These are phyloP conservation scores for Tragulus kanchil DNA, from an alignment of 2,113 vertebrate species.

Conservation along the genomic window DNA sequence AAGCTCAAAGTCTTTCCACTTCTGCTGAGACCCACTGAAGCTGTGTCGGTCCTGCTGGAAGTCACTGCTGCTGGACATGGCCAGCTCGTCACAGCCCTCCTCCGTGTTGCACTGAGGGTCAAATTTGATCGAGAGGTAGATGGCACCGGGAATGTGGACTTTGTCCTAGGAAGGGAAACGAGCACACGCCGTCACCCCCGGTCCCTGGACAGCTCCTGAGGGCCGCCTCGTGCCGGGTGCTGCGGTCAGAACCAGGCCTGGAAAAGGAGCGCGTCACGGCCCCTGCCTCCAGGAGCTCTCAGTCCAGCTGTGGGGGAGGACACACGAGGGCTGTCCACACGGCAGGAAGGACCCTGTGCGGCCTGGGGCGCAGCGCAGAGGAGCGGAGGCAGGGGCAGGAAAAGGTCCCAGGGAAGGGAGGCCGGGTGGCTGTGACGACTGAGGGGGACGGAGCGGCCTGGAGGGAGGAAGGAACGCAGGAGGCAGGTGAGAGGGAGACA, in stretches of 20 bases:
- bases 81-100: constrained; percentile 97
- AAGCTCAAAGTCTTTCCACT: constrained; percentile 97
- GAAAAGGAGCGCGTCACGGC: background rate
- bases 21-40: constrained; percentile 96
- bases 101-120: constrained; percentile 97
- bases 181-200: background rate
- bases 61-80: constrained; percentile 96
- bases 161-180: constrained; percentile 91
- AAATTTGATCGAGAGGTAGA: constrained; percentile 97
- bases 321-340: accelerated
- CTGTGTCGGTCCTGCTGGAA: constrained; percentile 96
- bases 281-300: background rate
- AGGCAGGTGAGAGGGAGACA: background rate
- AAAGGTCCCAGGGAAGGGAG: background rate
- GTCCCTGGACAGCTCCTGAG: background rate
- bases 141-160: constrained; percentile 98
- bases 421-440: background rate
- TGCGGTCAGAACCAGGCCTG: background rate
- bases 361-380: accelerated
- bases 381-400: background rate
- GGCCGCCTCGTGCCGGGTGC: background rate
- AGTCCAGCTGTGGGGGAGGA: background rate
- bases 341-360: background rate
- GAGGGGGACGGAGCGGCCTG: background rate
- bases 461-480: background rate